phyloP scores from a whole-genome alignment of 2,888 invertebrate species.

The Anarsia innoxiella region DNA sequence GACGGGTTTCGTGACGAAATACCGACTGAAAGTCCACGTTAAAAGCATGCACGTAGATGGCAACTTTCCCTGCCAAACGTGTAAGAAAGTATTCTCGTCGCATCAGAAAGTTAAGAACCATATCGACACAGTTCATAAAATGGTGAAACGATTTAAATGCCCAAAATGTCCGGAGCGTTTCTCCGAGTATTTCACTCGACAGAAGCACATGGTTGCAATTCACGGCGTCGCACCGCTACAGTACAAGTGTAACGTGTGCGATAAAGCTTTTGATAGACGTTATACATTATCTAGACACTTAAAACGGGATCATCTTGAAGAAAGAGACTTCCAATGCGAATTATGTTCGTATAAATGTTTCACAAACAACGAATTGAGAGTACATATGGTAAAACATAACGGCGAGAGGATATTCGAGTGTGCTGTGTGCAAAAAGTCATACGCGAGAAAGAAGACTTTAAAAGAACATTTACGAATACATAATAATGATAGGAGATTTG shows the following conservation, averaged over 20 bases:
- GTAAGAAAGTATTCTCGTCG: constrained; percentile 44
- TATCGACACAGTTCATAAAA: constrained; percentile 42
- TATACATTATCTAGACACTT: constrained; percentile 48
- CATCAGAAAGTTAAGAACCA: constrained; percentile 48
- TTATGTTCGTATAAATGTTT: constrained; percentile 45
- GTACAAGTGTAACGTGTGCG: constrained; percentile 55
- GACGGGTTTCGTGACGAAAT: constrained; percentile 51
- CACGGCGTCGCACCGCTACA: constrained; percentile 44
- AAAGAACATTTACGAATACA: constrained; percentile 59
- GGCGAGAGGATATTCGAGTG: constrained; percentile 50
- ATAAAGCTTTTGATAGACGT: constrained; percentile 37
- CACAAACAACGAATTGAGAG: constrained; percentile 45
- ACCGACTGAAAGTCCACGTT: constrained; percentile 46
- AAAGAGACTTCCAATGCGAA: constrained; percentile 36
- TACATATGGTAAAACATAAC: constrained; percentile 52
- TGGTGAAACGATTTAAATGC: constrained; percentile 48
- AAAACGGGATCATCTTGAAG: constrained; percentile 51
- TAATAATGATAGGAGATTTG: constrained; percentile 51
- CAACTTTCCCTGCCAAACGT: constrained; percentile 39
- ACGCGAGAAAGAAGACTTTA: constrained; percentile 51
- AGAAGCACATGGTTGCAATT: constrained; percentile 47
- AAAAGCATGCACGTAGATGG: constrained; percentile 47
- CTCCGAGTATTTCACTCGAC: constrained; percentile 46
- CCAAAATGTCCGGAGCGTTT: constrained; percentile 50
- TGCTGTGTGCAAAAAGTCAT: constrained; percentile 54